Conservation (phyloP, 2,888 invertebrate species). For the Amphipoea lucens region DNA sequence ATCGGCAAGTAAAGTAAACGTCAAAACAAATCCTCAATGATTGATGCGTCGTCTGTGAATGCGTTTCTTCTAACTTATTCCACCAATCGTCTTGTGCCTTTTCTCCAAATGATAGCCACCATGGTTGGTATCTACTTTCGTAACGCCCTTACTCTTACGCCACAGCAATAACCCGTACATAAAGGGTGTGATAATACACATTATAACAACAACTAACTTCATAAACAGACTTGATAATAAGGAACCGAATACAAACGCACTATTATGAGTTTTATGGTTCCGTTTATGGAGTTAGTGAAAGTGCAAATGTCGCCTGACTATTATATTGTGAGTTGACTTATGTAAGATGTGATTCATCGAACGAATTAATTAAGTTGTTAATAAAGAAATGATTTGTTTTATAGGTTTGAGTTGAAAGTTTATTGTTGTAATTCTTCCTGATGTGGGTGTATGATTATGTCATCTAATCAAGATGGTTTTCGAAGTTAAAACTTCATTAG, state of each 20-base stretch:
- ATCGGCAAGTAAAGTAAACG: background rate
- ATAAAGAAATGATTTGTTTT: conserved; percentile 16
- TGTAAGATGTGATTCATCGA: conserved; percentile 24
- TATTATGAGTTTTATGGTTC: conserved; percentile 49
- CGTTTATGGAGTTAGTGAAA: conserved; percentile 61
- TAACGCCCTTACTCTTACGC: conserved; percentile 20
- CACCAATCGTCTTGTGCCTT: too few species aligned
- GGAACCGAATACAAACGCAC: conserved; percentile 38
- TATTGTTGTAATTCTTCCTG: conserved; percentile 16
- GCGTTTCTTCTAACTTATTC: background rate
- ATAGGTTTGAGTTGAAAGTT: conserved; percentile 23
- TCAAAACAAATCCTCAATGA: background rate
- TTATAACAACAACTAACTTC: conserved; percentile 35
- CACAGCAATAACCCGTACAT: conserved; percentile 28
- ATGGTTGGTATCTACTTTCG: conserved; percentile 2
- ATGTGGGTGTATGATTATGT: background rate
- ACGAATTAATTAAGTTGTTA: conserved; percentile 25
- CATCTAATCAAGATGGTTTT: background rate
- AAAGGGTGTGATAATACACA: conserved; percentile 13
- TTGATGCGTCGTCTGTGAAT: background rate
- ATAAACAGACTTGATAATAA: conserved; percentile 40
- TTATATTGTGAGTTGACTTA: conserved; percentile 41
- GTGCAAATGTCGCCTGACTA: conserved; percentile 39
- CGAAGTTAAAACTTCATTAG: too few species aligned
- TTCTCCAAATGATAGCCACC: background rate